These are phyloP conservation scores for Lycaon pictus DNA, from an alignment of 2,113 vertebrate species.

Conservation along the genomic window DNA sequence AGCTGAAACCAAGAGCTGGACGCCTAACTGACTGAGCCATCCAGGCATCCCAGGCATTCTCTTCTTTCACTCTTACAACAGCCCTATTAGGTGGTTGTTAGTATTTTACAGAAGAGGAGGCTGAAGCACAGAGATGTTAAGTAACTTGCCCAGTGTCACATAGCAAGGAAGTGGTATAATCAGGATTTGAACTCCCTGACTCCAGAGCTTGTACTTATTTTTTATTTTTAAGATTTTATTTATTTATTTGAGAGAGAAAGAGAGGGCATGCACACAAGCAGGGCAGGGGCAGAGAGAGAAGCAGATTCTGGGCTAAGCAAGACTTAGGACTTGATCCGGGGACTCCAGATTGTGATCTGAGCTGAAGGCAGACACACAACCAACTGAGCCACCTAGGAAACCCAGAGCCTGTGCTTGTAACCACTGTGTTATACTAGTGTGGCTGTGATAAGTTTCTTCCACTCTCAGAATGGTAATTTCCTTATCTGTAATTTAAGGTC, in stretches of 20 bases:
- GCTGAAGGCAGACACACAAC: too few relatives aligned
- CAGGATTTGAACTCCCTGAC: background rate
- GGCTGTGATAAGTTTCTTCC: background rate
- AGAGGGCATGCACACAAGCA: too few relatives aligned
- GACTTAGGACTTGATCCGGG: too few relatives aligned
- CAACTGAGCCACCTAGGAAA: too few relatives aligned
- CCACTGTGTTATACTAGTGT: fast-evolving
- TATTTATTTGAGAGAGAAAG: too few relatives aligned
- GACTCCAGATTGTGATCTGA: too few relatives aligned
- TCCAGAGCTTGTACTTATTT: background rate
- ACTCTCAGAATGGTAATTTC: background rate
- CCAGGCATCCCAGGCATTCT: background rate
- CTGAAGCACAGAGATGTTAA: slow-evolving; percentile 4
- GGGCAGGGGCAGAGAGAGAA: too few relatives aligned
- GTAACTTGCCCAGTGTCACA: background rate
- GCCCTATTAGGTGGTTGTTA: background rate
- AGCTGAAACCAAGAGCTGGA: background rate
- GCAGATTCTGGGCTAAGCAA: too few relatives aligned
- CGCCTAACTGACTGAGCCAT: background rate
- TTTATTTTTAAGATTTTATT: too few relatives aligned
- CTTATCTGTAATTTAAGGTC: background rate
- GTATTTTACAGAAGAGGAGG: background rate
- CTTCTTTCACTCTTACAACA: background rate
- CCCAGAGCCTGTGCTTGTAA: background rate
- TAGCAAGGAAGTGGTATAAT: slow-evolving; percentile 16